Percentiles rank a stretch among this genome's conserved stretches.
phyloP scores from a whole-genome alignment of 2,797 vertebrate genomes.

The Eospalax fontanierii region DNA sequence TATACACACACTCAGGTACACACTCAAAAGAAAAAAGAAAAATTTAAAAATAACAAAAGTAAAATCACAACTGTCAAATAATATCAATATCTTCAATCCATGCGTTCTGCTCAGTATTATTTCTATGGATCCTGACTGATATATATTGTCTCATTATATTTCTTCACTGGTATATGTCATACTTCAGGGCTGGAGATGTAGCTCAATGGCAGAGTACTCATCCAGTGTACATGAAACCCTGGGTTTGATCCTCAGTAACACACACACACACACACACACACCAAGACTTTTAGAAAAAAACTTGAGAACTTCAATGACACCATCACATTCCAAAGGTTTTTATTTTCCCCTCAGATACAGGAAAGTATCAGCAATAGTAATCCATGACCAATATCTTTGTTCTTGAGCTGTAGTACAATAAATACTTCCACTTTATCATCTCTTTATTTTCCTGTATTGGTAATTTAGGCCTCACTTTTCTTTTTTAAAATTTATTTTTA shows the following conservation, averaged over 20 bases:
- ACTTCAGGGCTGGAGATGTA: not conserved
- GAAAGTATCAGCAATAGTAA: no score
- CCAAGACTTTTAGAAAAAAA: not conserved
- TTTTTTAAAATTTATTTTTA: not conserved
- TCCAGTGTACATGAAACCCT: not conserved
- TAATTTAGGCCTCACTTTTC: not conserved
- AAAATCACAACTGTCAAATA: not conserved
- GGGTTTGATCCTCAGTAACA: not conserved
- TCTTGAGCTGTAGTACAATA: not conserved
- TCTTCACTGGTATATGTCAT: slow-evolving; percentile 1
- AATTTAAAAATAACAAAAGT: not conserved
- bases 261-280: not conserved
- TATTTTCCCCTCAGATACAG: not conserved
- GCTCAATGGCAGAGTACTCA: not conserved
- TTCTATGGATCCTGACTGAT: slow-evolving; percentile 25
- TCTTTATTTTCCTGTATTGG: not conserved
- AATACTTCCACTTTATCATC: not conserved
- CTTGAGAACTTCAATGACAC: not conserved
- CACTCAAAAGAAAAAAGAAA: no score
- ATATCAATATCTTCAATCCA: not conserved
- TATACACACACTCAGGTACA: no score
- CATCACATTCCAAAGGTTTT: not conserved
- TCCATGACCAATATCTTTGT: not conserved
- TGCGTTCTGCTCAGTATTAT: not conserved
- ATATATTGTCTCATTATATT: not conserved